phyloP scores from a whole-genome alignment of 2,113 vertebrate genomes.

The Serilophus lunatus region DNA sequence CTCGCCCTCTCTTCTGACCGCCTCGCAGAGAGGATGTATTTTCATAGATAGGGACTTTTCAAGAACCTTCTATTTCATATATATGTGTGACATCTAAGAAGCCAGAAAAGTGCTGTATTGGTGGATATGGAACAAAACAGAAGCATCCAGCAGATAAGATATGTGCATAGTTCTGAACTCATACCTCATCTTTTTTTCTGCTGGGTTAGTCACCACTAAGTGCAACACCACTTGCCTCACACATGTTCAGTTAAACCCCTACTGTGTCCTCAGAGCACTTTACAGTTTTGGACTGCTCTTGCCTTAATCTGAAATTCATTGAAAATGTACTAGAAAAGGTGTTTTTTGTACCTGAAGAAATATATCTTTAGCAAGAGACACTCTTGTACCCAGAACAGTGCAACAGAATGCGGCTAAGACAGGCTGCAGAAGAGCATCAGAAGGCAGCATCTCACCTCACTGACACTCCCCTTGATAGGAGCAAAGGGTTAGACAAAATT shows the following conservation, averaged over 20 bases:
- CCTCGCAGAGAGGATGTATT: rapidly evolving
- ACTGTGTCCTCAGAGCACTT: not conserved
- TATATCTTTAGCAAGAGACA: not conserved
- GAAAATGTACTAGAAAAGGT: not conserved
- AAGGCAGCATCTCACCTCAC: not conserved
- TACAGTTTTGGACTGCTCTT: not conserved
- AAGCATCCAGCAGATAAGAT: not conserved
- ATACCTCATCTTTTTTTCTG: not conserved
- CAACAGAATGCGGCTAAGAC: not conserved
- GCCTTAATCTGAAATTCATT: not conserved
- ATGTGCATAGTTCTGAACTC: not conserved
- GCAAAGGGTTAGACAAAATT: not conserved
- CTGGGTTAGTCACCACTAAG: not conserved
- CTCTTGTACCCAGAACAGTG: not conserved
- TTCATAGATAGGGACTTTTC: not conserved
- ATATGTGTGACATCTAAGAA: not conserved
- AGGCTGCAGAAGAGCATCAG: not conserved
- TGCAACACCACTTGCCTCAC: not conserved
- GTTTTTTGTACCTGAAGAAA: rapidly evolving
- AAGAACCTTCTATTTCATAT: not conserved
- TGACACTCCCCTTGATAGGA: not conserved
- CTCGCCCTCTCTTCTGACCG: not conserved
- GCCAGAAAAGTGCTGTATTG: not conserved
- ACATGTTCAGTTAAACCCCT: not conserved
- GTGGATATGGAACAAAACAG: not conserved